Conservation (phyloP, 2,888 invertebrate genomes). For the Caenorhabditis imperialis region DNA sequence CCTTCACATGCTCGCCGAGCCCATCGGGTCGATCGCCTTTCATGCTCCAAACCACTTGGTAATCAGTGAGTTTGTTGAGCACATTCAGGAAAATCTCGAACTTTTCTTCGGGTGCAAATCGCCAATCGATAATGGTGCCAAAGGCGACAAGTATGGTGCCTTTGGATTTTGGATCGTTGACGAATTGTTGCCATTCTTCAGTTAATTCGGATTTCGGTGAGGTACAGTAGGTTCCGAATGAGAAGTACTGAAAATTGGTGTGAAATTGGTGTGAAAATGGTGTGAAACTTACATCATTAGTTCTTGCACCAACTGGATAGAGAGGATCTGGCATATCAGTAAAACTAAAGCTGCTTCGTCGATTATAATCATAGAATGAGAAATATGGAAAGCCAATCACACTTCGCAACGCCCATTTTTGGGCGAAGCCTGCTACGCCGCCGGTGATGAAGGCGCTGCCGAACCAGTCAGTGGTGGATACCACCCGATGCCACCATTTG, state of each 20-base stretch:
- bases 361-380: conserved; percentile 46
- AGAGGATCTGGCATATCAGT: conserved; percentile 54
- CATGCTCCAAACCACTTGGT: conserved; percentile 46
- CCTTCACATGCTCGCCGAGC: conserved; percentile 31
- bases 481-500: conserved; percentile 42
- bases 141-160: conserved; percentile 47
- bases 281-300: conserved; percentile 51
- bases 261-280: too few relatives aligned
- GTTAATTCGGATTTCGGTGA: conserved; percentile 4
- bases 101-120: conserved; percentile 38
- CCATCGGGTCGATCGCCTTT: conserved; percentile 33
- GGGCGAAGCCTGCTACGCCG: conserved; percentile 32
- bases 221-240: conserved; percentile 49
- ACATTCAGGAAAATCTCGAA: conserved; percentile 39
- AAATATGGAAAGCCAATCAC: conserved; percentile 38
- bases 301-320: conserved; percentile 45
- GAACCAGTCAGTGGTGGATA: conserved; percentile 53
- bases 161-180: conserved; percentile 38
- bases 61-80: conserved; percentile 25
- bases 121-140: conserved; percentile 54
- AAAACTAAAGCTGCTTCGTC: conserved; percentile 34
- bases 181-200: conserved; percentile 27
- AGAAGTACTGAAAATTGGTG: conserved; percentile 45
- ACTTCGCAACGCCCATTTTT: conserved; percentile 48
- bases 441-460: conserved; percentile 33